These are phyloP conservation scores for Plagiodera versicolora DNA, from an alignment of 2,888 invertebrate genomes.

Conservation along the genomic window DNA sequence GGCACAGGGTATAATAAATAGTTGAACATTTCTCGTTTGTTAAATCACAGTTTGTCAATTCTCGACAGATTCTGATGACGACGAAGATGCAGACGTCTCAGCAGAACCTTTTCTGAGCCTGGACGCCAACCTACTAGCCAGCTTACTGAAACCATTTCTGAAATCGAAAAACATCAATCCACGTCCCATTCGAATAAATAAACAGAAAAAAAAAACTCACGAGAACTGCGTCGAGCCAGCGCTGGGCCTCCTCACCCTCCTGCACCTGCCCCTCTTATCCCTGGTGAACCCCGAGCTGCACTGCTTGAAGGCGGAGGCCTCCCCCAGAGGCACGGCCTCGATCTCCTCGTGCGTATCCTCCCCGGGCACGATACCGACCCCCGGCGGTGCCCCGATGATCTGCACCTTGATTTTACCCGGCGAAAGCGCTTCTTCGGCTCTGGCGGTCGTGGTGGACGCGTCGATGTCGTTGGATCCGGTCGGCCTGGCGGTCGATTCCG, in stretches of 20 bases:
- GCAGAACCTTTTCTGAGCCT: constrained; percentile 34
- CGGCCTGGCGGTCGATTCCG: constrained; percentile 11
- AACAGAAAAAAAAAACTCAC: constrained; percentile 23
- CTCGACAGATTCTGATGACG: constrained; percentile 24
- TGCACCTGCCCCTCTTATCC: constrained; percentile 52
- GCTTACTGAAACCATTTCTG: constrained; percentile 46
- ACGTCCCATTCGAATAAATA: too few species aligned
- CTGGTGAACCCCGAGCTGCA: constrained; percentile 48
- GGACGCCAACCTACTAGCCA: constrained; percentile 47
- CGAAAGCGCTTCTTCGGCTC: constrained; percentile 22
- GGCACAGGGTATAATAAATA: neutral
- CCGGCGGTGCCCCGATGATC: constrained; percentile 36
- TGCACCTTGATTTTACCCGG: constrained; percentile 45
- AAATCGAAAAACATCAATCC: constrained; percentile 30
- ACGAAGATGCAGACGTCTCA: constrained; percentile 13
- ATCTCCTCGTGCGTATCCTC: constrained; percentile 23
- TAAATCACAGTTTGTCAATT: constrained; percentile 10
- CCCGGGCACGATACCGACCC: constrained; percentile 29
- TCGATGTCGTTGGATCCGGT: constrained; percentile 7
- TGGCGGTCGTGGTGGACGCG: constrained; percentile 13
- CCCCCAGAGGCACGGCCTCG: constrained; percentile 37
- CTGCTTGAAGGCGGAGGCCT: constrained; percentile 41
- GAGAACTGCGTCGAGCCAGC: constrained; percentile 32
- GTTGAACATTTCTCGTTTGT: neutral
- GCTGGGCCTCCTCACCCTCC: constrained; percentile 46